Evolutionary conservation across 2,797 vertebrate species (phyloP).

Genomic region (Enteromius unitaeniatus): DNA sequence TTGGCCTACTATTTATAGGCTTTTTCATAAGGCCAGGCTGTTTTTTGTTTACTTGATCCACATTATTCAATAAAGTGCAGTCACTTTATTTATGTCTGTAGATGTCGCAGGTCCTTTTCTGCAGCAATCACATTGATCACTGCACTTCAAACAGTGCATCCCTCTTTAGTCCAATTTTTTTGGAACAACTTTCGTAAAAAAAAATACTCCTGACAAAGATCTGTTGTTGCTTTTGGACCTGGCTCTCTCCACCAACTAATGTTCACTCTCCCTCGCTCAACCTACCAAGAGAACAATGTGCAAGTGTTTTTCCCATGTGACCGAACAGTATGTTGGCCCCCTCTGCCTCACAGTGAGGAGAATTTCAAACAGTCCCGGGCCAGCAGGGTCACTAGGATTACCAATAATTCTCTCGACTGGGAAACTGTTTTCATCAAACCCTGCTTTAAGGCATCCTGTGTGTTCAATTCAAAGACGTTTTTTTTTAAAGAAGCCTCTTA

Average conservation of each 20-base stretch:
- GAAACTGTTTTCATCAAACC: slow-evolving; percentile 5
- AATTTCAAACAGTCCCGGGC: slow-evolving; percentile 62
- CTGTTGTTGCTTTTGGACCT: slow-evolving; percentile 46
- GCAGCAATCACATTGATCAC: not conserved
- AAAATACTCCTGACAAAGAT: not conserved
- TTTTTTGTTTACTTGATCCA: not conserved
- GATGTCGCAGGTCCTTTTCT: not conserved
- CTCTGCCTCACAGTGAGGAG: slow-evolving; percentile 53
- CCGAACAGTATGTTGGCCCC: slow-evolving; percentile 56
- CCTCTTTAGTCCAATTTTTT: not conserved
- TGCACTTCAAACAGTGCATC: slow-evolving; percentile 22
- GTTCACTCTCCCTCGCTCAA: slow-evolving; percentile 46
- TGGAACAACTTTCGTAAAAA: no score
- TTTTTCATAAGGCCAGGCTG: no score
- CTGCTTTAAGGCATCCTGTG: slow-evolving; percentile 1
- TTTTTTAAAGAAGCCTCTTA: slow-evolving; percentile 1
- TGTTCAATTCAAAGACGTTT: not conserved
- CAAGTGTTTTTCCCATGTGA: slow-evolving; percentile 53
- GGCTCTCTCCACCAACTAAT: slow-evolving; percentile 63
- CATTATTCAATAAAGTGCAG: slow-evolving; percentile 27
- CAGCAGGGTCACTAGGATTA: slow-evolving; percentile 48
- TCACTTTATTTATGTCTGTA: not conserved
- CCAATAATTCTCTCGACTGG: slow-evolving; percentile 33
- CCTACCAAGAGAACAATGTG: slow-evolving; percentile 58
- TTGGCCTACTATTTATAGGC: no score